A percentile compares a stretch with the other conserved stretches of the same genome.
Conservation (phyloP, 1,140 invertebrate species). For the Drosophila albomicans region DNA sequence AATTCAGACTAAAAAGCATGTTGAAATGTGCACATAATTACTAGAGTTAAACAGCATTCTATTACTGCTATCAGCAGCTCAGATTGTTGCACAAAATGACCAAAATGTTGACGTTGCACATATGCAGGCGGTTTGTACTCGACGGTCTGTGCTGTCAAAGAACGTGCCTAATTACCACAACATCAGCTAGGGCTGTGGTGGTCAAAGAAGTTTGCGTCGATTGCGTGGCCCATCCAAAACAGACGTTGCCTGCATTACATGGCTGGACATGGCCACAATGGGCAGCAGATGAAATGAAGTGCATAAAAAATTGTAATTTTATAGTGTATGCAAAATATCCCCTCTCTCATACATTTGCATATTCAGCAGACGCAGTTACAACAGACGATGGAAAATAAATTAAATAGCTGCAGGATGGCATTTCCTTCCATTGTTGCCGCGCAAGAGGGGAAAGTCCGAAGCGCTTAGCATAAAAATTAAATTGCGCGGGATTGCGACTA, state of each 20-base stretch:
- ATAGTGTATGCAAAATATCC: constrained; percentile 7
- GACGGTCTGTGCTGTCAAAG: constrained; percentile 1
- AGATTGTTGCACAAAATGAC: constrained; percentile 12
- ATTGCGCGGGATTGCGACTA: background rate
- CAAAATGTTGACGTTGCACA: constrained; percentile 12
- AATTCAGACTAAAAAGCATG: background rate
- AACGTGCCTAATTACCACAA: constrained; percentile 51
- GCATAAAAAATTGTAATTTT: constrained; percentile 13
- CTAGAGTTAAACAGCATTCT: constrained; percentile 10
- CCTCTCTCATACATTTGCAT: constrained; percentile 14
- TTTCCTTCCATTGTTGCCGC: constrained; percentile 15
- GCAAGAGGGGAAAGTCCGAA: background rate
- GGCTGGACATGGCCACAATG: constrained; percentile 7
- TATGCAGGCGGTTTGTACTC: background rate
- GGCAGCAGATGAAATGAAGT: constrained; percentile 10
- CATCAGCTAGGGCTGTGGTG: constrained; percentile 27
- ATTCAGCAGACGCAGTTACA: background rate
- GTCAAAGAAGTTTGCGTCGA: constrained; percentile 16
- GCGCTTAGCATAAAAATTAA: constrained; percentile 42
- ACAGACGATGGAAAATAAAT: constrained; percentile 7
- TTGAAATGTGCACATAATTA: constrained; percentile 4
- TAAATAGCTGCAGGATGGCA: constrained; percentile 11
- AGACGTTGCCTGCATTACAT: constrained; percentile 1
- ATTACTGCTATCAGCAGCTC: constrained; percentile 24
- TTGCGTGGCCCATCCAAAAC: constrained; percentile 29